phyloP scores from a whole-genome alignment of 2,113 vertebrate genomes.

The Micromys minutus region DNA sequence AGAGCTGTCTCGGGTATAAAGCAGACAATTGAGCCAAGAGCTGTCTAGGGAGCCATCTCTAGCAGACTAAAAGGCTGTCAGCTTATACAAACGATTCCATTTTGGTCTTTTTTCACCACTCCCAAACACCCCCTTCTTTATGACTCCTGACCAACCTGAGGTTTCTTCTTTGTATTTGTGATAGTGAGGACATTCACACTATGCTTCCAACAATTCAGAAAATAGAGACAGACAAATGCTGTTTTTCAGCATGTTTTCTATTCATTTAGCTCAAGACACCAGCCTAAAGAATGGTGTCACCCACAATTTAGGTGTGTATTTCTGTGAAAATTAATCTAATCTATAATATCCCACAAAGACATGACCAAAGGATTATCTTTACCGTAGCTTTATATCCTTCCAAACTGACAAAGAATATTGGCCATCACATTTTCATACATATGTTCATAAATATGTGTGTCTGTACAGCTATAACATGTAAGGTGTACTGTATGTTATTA shows the following conservation, averaged over 20 bases:
- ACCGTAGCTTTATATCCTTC: neutral
- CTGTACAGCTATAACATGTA: neutral
- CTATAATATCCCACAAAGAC: neutral
- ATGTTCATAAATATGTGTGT: neutral
- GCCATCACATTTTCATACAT: neutral
- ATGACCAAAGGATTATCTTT: neutral
- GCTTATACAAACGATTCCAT: too few species aligned
- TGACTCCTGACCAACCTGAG: too few species aligned
- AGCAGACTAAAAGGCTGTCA: too few species aligned
- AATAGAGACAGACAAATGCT: neutral
- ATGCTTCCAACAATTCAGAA: neutral
- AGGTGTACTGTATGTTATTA: neutral
- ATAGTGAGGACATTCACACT: too few species aligned
- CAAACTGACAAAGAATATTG: neutral
- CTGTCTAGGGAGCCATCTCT: too few species aligned
- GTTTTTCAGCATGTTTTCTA: neutral
- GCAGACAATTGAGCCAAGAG: too few species aligned
- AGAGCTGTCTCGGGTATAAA: too few species aligned
- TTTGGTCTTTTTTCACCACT: too few species aligned
- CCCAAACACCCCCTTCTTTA: too few species aligned
- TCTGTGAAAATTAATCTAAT: neutral
- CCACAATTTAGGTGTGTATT: neutral
- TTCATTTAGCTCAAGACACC: neutral
- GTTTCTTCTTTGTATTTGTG: too few species aligned
- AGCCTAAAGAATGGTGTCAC: neutral